Evolutionary conservation across 2,888 invertebrate species (phyloP).

Genomic region (Pediacus dermestoides): DNA sequence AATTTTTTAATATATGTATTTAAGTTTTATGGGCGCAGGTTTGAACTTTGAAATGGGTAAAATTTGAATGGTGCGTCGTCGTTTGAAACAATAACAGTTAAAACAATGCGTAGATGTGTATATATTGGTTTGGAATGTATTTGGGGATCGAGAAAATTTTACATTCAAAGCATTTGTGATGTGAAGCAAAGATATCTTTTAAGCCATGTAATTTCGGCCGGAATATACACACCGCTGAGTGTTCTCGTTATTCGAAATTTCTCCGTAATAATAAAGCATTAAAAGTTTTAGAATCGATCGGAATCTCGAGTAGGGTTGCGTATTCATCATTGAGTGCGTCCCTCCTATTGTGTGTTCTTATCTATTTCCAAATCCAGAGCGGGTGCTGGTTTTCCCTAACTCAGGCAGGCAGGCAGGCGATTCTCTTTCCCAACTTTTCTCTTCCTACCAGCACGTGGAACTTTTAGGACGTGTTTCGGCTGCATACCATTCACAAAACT

Average conservation of each 20-base stretch:
- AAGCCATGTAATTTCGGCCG: conserved; percentile 3
- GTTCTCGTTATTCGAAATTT: conserved; percentile 15
- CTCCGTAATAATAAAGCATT: conserved; percentile 25
- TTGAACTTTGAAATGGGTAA: too few species aligned
- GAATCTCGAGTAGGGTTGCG: conserved; percentile 22
- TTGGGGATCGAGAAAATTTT: too few species aligned
- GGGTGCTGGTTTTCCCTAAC: not conserved
- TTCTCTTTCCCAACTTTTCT: conserved; percentile 7
- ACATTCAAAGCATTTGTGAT: conserved; percentile 5
- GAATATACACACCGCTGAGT: conserved; percentile 5
- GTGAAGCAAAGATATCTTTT: conserved; percentile 6
- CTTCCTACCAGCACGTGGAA: conserved; percentile 19
- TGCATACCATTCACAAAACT: conserved; percentile 14
- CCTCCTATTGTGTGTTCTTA: conserved; percentile 33
- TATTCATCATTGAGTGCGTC: conserved; percentile 29
- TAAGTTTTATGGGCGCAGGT: too few species aligned
- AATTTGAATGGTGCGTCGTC: too few species aligned
- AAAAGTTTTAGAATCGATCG: conserved; percentile 27
- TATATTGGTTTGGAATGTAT: too few species aligned
- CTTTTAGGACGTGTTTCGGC: conserved; percentile 24
- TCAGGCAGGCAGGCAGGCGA: not conserved
- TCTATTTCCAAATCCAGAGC: conserved; percentile 27
- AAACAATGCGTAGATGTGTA: too few species aligned
- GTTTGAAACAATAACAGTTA: too few species aligned
- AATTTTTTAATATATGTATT: too few species aligned